These are phyloP conservation scores for Marcusenius ussheri DNA, from an alignment of 2,113 vertebrate species.

Conservation along the genomic window DNA sequence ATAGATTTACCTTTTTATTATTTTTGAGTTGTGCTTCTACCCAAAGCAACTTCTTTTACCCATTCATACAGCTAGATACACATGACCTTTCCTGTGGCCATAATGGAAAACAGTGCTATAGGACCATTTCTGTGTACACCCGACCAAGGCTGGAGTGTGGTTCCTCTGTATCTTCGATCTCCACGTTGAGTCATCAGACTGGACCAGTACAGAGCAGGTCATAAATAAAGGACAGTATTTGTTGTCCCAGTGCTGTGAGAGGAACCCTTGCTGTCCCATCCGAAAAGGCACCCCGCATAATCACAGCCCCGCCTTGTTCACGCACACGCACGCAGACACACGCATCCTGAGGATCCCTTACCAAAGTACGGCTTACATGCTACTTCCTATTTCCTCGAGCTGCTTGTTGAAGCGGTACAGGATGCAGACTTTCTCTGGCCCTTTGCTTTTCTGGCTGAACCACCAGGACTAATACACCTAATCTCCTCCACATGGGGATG, in stretches of 20 bases:
- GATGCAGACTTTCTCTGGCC: background rate
- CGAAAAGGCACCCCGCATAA: background rate
- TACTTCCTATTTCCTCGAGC: background rate
- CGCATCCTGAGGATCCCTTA: background rate
- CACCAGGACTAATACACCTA: background rate
- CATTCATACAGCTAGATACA: background rate
- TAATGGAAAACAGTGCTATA: background rate
- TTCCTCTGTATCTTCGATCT: background rate
- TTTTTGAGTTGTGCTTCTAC: background rate
- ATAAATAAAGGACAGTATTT: background rate
- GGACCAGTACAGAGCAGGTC: background rate
- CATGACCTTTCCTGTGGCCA: background rate
- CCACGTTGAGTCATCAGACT: constrained; percentile 1
- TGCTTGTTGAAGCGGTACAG: background rate
- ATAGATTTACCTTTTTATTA: background rate
- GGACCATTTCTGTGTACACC: background rate
- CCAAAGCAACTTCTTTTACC: background rate
- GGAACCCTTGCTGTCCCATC: background rate
- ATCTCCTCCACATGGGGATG: background rate
- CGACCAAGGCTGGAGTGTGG: background rate
- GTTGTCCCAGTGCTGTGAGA: background rate
- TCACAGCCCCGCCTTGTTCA: background rate
- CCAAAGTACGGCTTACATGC: background rate
- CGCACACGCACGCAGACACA: background rate
- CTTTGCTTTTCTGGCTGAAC: background rate